Conservation (phyloP, 2,797 vertebrate genomes). For the Alectoris magna region DNA sequence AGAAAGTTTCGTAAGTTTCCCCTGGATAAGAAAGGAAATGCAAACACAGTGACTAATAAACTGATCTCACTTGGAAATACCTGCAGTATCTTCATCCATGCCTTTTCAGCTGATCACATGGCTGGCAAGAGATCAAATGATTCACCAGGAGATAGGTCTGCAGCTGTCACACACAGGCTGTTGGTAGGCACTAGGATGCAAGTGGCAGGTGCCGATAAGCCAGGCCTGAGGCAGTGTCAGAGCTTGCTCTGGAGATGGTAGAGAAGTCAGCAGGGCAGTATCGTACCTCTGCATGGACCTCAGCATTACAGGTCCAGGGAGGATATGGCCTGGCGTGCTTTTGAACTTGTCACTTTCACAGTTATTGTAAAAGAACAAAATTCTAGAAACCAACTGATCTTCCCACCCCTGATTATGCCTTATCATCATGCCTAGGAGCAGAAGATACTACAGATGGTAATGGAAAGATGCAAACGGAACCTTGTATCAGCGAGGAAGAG, state of each 20-base stretch:
- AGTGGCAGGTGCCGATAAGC: background rate
- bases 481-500: background rate
- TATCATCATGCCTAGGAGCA: background rate
- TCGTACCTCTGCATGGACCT: background rate
- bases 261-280: accelerated
- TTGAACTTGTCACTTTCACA: background rate
- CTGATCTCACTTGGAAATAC: background rate
- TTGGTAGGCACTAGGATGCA: background rate
- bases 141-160: background rate
- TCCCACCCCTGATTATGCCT: background rate
- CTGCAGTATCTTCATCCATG: background rate
- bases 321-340: background rate
- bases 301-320: background rate
- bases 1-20: background rate
- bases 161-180: background rate
- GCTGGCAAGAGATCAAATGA: background rate
- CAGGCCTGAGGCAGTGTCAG: background rate
- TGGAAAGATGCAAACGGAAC: background rate
- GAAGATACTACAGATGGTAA: background rate
- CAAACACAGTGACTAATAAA: background rate
- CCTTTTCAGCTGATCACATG: background rate
- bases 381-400: background rate
- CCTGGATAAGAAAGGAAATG: background rate
- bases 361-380: background rate
- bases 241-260: background rate